Conservation (phyloP, 2,113 vertebrate genomes). For the Centropus unirufus region DNA sequence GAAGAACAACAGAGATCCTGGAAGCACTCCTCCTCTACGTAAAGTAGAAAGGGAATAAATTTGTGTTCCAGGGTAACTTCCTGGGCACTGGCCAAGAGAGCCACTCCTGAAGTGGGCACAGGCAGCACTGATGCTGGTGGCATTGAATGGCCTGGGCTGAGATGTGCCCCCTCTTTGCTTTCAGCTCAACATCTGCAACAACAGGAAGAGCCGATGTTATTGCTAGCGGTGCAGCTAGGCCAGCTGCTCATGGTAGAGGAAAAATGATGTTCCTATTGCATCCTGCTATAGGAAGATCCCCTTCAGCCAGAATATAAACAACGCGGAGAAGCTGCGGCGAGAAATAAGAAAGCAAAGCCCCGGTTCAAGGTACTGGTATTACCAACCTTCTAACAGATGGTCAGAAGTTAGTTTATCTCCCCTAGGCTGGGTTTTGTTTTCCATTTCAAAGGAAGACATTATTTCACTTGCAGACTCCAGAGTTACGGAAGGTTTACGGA, state of each 20-base stretch:
- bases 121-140: background rate
- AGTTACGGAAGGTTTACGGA: background rate
- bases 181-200: conserved; percentile 30
- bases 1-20: background rate
- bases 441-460: background rate
- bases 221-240: conserved; percentile 41
- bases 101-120: background rate
- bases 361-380: conserved; percentile 18
- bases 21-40: background rate
- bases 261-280: conserved; percentile 52
- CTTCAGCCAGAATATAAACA: conserved; percentile 57
- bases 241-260: conserved; percentile 52
- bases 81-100: background rate
- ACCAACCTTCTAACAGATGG: background rate
- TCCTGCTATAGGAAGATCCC: conserved; percentile 56
- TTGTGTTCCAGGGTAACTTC: background rate
- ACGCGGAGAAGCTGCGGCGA: background rate
- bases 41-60: background rate
- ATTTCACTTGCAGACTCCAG: background rate
- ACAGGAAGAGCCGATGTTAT: conserved; percentile 65
- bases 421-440: background rate
- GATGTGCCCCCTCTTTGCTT: background rate
- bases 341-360: background rate
- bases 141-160: background rate
- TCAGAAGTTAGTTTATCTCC: background rate